phyloP scores from a whole-genome alignment of 2,888 invertebrate species.

The Diploptera punctata region DNA sequence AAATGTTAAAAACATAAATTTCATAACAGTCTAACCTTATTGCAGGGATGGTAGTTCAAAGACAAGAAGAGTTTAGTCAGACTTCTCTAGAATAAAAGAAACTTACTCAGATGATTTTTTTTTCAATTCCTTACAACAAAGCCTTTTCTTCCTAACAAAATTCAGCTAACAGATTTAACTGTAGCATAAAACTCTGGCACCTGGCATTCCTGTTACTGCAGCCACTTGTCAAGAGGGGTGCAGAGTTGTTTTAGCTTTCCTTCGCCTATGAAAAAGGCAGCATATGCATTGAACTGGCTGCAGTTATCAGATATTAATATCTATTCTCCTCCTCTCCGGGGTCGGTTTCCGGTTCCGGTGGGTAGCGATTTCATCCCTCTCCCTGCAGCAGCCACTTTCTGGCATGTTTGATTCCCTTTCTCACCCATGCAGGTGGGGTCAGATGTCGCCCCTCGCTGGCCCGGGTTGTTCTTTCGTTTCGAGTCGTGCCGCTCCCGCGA shows the following conservation, averaged over 20 bases:
- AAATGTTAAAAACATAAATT: neutral
- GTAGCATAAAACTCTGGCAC: slow-evolving; percentile 6
- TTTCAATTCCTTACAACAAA: slow-evolving; percentile 15
- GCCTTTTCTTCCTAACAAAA: slow-evolving; percentile 18
- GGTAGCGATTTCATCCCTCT: slow-evolving; percentile 32
- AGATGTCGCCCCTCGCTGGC: slow-evolving; percentile 29
- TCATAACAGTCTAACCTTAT: slow-evolving; percentile 1
- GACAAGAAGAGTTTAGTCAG: neutral
- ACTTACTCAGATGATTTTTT: slow-evolving; percentile 1
- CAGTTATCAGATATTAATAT: too few relatives aligned
- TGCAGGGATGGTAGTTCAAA: neutral
- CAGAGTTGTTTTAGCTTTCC: slow-evolving; percentile 8
- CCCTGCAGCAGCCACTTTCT: slow-evolving; percentile 15
- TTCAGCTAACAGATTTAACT: slow-evolving; percentile 16
- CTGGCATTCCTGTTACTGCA: slow-evolving; percentile 14
- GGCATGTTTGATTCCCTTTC: too few relatives aligned
- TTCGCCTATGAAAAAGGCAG: slow-evolving; percentile 7
- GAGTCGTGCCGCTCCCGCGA: slow-evolving; percentile 37
- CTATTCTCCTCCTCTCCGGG: slow-evolving; percentile 31
- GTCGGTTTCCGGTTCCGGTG: slow-evolving; percentile 38
- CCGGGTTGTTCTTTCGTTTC: slow-evolving; percentile 28
- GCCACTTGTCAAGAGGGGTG: slow-evolving; percentile 3
- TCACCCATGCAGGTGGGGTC: slow-evolving; percentile 16
- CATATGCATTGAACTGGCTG: slow-evolving; percentile 19
- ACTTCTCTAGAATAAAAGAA: slow-evolving; percentile 2